phyloP scores from a whole-genome alignment of 2,113 vertebrate genomes.

The Dascyllus trimaculatus region DNA sequence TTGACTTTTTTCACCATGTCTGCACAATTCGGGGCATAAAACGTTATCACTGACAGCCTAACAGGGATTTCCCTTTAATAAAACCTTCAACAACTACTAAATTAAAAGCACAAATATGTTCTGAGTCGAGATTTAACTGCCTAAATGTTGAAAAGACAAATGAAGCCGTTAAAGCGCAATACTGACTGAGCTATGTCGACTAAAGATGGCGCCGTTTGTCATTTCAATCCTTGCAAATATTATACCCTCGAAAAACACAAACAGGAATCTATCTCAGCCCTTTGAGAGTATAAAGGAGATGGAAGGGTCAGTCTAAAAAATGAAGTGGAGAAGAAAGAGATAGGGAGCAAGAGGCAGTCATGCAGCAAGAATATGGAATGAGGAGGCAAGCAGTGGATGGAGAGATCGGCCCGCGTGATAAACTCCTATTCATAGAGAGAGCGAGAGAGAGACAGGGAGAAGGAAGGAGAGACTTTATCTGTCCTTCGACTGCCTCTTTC shows the following conservation, averaged over 20 bases:
- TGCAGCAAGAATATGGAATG: conserved; percentile 79
- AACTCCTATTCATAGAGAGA: conserved; percentile 72
- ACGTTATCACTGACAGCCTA: neutral
- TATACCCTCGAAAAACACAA: conserved; percentile 41
- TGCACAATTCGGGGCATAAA: too few species aligned
- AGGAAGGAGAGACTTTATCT: conserved; percentile 74
- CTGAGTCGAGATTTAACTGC: neutral
- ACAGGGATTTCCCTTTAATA: neutral
- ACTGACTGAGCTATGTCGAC: conserved; percentile 7
- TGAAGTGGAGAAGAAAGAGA: conserved; percentile 66
- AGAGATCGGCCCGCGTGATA: conserved; percentile 76
- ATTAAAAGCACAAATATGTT: neutral
- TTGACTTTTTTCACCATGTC: neutral
- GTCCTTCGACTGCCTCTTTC: conserved; percentile 67
- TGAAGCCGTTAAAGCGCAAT: neutral
- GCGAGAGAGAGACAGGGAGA: conserved; percentile 33
- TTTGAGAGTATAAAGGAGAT: conserved; percentile 51
- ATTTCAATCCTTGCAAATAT: conserved; percentile 21
- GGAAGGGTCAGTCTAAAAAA: conserved; percentile 73
- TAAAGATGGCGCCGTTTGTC: conserved; percentile 7
- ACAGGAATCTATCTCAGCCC: conserved; percentile 20
- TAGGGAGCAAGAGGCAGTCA: conserved; percentile 71
- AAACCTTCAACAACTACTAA: neutral
- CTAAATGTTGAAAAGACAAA: neutral
- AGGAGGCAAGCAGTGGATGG: conserved; percentile 65